Evolutionary conservation across 2,113 vertebrate genomes (phyloP).

Genomic region (Thalassoma bifasciatum): DNA sequence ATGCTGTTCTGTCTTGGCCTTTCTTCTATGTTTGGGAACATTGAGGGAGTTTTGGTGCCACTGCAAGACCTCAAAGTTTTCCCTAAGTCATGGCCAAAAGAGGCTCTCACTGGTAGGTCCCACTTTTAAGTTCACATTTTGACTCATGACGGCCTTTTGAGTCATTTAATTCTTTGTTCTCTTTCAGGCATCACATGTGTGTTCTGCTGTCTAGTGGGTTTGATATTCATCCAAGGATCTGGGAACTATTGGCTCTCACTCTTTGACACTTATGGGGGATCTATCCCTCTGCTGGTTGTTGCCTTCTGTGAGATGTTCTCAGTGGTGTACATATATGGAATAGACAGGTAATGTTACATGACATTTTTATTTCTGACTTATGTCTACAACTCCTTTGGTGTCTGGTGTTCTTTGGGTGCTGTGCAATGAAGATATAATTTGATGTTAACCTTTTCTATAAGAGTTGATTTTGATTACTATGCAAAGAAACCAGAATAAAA

Average conservation of each 20-base stretch:
- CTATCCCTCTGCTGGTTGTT: constrained; percentile 92
- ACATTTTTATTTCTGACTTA: background rate
- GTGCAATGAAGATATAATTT: background rate
- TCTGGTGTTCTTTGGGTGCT: background rate
- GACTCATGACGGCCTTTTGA: background rate
- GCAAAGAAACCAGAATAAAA: too few relatives aligned
- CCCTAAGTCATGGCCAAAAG: constrained; percentile 89
- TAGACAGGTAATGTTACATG: constrained; percentile 87
- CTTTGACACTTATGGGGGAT: constrained; percentile 91
- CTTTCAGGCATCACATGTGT: constrained; percentile 86
- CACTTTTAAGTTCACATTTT: background rate
- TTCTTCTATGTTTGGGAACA: constrained; percentile 96
- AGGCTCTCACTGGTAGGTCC: constrained; percentile 69
- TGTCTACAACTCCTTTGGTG: background rate
- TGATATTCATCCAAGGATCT: constrained; percentile 89
- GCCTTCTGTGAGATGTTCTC: constrained; percentile 93
- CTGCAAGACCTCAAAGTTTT: constrained; percentile 88
- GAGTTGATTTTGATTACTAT: too few relatives aligned
- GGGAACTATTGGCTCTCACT: constrained; percentile 95
- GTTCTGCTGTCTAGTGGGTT: constrained; percentile 79
- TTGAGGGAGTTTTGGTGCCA: constrained; percentile 93
- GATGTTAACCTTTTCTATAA: too few relatives aligned
- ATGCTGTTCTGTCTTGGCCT: constrained; percentile 99
- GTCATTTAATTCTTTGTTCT: background rate
- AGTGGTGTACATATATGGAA: constrained; percentile 91